Evolutionary conservation across 2,113 vertebrate species (phyloP).

Genomic region (Antigone vipio): DNA sequence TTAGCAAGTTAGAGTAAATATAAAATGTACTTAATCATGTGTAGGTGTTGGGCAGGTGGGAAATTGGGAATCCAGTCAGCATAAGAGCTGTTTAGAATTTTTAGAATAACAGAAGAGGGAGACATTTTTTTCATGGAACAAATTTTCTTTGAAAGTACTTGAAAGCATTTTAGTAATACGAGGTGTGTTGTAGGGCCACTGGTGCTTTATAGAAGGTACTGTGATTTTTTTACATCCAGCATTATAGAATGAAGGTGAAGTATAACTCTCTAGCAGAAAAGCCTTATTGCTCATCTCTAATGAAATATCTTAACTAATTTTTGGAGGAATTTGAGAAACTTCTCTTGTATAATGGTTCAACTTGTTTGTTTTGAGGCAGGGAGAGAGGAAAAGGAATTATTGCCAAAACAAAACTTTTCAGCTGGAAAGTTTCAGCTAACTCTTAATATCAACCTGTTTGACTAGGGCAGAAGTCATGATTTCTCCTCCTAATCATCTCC

Average conservation of each 20-base stretch:
- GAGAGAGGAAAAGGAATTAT: not conserved
- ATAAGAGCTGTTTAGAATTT: not conserved
- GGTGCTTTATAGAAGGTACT: not conserved
- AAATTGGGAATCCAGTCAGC: not conserved
- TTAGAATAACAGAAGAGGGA: not conserved
- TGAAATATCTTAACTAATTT: not conserved
- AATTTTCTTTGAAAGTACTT: not conserved
- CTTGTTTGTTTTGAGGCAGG: not conserved
- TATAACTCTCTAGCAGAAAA: not conserved
- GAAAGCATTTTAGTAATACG: not conserved
- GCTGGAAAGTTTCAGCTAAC: not conserved
- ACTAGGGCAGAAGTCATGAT: not conserved
- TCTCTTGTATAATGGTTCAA: accelerated
- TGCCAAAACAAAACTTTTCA: not conserved
- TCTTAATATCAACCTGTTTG: not conserved
- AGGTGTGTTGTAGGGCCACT: not conserved
- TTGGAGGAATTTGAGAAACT: not conserved
- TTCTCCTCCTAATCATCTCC: not conserved
- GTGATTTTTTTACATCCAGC: not conserved
- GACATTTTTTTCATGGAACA: accelerated
- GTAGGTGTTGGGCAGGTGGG: not conserved
- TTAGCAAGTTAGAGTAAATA: not conserved
- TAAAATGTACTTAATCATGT: not conserved
- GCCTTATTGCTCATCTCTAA: not conserved
- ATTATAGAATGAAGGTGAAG: not conserved